phyloP scores from a whole-genome alignment of 2,888 invertebrate genomes.

The Drosophila quasianomalipes region DNA sequence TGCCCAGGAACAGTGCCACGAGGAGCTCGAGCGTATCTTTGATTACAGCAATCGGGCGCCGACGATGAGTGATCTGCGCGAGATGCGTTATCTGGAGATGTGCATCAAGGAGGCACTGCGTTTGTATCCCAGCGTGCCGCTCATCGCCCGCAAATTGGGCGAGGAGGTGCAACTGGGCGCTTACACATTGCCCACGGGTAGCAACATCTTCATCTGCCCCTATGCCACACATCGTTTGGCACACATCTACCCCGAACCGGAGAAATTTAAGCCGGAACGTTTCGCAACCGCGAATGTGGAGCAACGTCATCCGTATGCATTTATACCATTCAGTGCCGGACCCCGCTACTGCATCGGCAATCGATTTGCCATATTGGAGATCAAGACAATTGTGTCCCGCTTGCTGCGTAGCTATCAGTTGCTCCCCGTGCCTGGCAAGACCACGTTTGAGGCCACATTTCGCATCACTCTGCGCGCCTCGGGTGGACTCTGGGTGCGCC shows the following conservation, averaged over 20 bases:
- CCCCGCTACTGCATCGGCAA: slow-evolving; percentile 87
- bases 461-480: slow-evolving; percentile 87
- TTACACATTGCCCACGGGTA: slow-evolving; percentile 86
- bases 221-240: slow-evolving; percentile 87
- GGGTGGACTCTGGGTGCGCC: slow-evolving; percentile 87
- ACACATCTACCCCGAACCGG: slow-evolving; percentile 87
- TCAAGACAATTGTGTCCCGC: slow-evolving; percentile 87
- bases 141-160: slow-evolving; percentile 84
- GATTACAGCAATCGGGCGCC: slow-evolving; percentile 85
- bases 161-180: slow-evolving; percentile 85
- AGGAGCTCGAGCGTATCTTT: slow-evolving; percentile 86
- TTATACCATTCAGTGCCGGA: slow-evolving; percentile 88
- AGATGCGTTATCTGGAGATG: slow-evolving; percentile 89
- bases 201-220: slow-evolving; percentile 87
- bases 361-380: slow-evolving; percentile 88
- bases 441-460: slow-evolving; percentile 86
- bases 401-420: slow-evolving; percentile 86
- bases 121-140: slow-evolving; percentile 85
- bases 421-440: slow-evolving; percentile 86
- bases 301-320: slow-evolving; percentile 87
- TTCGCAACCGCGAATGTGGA: slow-evolving; percentile 86
- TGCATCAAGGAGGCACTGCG: slow-evolving; percentile 90
- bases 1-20: slow-evolving; percentile 85
- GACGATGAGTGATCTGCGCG: slow-evolving; percentile 87
- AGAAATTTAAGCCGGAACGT: slow-evolving; percentile 87